Conservation (phyloP, 2,888 invertebrate genomes). For the Agrotis clavis region DNA sequence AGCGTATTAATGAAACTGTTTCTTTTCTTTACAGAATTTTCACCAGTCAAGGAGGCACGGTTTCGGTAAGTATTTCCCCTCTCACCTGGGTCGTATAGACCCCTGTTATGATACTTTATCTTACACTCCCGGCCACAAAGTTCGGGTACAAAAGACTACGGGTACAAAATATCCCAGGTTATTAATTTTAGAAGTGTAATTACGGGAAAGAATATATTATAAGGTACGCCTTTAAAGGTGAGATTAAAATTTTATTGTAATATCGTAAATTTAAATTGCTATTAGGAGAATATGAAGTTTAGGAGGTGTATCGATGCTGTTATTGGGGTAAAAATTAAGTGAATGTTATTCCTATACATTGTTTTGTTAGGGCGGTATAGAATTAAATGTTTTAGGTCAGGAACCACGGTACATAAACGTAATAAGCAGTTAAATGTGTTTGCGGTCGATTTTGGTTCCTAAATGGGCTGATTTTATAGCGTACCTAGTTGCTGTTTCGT, state of each 20-base stretch:
- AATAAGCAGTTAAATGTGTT: neutral
- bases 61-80: constrained; percentile 67
- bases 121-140: constrained; percentile 63
- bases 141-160: constrained; percentile 65
- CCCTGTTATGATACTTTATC: constrained; percentile 66
- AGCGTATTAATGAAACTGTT: constrained; percentile 15
- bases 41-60: constrained; percentile 58
- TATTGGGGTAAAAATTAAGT: constrained; percentile 18
- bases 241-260: constrained; percentile 63
- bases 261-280: constrained; percentile 57
- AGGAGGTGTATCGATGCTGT: constrained; percentile 23
- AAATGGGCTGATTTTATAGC: constrained; percentile 3
- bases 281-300: constrained; percentile 41
- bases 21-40: constrained; percentile 60
- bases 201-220: constrained; percentile 68
- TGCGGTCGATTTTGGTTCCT: neutral
- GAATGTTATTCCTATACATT: constrained; percentile 13
- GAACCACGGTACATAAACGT: neutral
- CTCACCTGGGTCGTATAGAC: constrained; percentile 63
- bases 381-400: neutral
- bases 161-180: constrained; percentile 62
- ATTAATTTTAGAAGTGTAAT: constrained; percentile 68
- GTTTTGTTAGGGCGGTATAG: constrained; percentile 2
- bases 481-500: neutral
- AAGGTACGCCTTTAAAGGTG: constrained; percentile 50